These are phyloP conservation scores for Cryptocephalus moraei DNA, from an alignment of 2,888 invertebrate genomes.

Conservation along the genomic window DNA sequence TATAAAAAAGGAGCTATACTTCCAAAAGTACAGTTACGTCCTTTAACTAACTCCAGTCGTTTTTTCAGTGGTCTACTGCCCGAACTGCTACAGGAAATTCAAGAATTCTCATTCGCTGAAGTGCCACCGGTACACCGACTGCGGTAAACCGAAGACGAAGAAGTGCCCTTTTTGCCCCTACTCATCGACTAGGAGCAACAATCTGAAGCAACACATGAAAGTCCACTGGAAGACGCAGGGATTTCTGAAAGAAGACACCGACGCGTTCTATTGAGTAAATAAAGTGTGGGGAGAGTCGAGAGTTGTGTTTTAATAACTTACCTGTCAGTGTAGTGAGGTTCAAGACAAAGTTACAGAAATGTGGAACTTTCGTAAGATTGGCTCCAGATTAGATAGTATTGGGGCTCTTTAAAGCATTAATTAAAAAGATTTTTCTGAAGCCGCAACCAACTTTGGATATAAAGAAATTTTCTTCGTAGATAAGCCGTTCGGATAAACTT, in stretches of 20 bases:
- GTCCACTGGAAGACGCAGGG: background rate
- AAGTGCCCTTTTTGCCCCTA: slow-evolving; percentile 2
- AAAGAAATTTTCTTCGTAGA: no score
- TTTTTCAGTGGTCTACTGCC: background rate
- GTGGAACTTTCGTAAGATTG: no score
- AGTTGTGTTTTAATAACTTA: background rate
- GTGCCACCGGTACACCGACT: background rate
- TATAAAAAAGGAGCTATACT: no score
- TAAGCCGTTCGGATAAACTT: no score
- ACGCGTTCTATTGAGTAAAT: no score
- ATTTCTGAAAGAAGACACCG: no score
- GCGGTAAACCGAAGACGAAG: background rate
- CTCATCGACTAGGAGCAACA: slow-evolving; percentile 1
- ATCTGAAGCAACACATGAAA: slow-evolving; percentile 1
- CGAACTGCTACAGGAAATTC: background rate
- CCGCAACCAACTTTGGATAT: no score
- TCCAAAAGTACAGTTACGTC: no score
- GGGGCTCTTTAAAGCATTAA: no score
- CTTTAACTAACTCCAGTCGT: no score
- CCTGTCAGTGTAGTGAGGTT: background rate
- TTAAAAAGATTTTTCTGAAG: no score
- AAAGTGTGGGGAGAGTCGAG: background rate
- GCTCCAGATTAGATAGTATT: no score
- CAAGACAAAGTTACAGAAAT: background rate
- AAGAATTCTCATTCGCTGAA: background rate